These are phyloP conservation scores for Apamea crenata DNA, from an alignment of 2,888 invertebrate genomes.

Conservation along the genomic window DNA sequence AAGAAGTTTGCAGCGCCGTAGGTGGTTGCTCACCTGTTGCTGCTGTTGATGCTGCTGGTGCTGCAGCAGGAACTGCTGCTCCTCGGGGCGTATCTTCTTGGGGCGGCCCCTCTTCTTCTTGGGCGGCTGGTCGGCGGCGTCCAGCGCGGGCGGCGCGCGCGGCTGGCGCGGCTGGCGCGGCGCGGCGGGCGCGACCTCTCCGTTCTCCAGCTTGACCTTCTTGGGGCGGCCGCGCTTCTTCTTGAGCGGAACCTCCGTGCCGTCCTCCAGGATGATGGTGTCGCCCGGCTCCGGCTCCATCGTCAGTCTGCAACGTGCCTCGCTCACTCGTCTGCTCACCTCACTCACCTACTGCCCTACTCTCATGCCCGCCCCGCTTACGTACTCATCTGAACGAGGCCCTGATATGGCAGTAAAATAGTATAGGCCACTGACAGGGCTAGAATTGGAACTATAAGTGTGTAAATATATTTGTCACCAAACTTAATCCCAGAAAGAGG, in stretches of 20 bases:
- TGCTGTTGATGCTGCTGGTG: conserved; percentile 86
- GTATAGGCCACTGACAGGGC: conserved; percentile 51
- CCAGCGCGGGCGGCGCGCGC: conserved; percentile 75
- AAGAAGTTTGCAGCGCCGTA: fast-evolving
- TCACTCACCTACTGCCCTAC: conserved; percentile 41
- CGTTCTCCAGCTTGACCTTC: conserved; percentile 93
- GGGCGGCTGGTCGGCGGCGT: conserved; percentile 89
- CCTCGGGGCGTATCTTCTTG: conserved; percentile 95
- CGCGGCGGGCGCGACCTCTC: conserved; percentile 91
- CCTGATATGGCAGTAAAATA: conserved; percentile 29
- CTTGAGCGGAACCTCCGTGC: conserved; percentile 93
- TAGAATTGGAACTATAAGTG: conserved; percentile 38
- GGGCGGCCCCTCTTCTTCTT: conserved; percentile 97
- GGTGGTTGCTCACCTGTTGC: conserved; percentile 69
- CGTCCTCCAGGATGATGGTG: conserved; percentile 91
- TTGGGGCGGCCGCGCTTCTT: conserved; percentile 97
- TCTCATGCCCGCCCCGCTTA: conserved; percentile 22
- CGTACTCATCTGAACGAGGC: conserved; percentile 8
- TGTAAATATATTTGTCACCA: conserved; percentile 67
- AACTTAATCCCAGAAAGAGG: conserved; percentile 58
- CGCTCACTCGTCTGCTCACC: conserved; percentile 65
- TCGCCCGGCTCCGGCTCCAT: conserved; percentile 89
- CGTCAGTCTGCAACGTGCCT: conserved; percentile 83
- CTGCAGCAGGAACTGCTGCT: conserved; percentile 89
- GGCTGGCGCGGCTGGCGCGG: conserved; percentile 81